Evolutionary conservation across 2,888 invertebrate genomes (phyloP).

Genomic region (Merodon equestris): DNA sequence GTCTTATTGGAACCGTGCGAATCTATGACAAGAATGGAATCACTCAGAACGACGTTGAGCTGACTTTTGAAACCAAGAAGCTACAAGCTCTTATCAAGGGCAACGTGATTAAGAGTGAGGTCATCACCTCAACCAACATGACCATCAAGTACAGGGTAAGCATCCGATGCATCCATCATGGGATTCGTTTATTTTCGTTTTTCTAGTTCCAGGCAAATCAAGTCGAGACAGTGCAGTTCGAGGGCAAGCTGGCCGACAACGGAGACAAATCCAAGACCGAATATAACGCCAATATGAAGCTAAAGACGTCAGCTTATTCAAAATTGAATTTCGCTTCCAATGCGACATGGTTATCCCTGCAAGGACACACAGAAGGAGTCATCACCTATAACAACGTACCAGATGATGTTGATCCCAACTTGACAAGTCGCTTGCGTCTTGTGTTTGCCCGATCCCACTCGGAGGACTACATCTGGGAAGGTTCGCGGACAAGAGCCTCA

Average conservation of each 20-base stretch:
- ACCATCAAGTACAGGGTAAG: conserved; percentile 81
- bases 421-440: conserved; percentile 82
- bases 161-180: conserved; percentile 75
- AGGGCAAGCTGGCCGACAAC: conserved; percentile 80
- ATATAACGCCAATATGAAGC: conserved; percentile 82
- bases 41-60: conserved; percentile 87
- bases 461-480: conserved; percentile 81
- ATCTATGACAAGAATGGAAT: conserved; percentile 84
- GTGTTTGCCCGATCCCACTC: conserved; percentile 82
- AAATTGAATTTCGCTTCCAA: conserved; percentile 85
- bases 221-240: conserved; percentile 79
- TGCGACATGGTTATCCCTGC: conserved; percentile 83
- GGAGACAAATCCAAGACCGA: conserved; percentile 76
- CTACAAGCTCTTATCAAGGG: conserved; percentile 87
- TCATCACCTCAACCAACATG: conserved; percentile 76
- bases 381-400: conserved; percentile 85
- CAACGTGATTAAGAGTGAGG: conserved; percentile 81
- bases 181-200: too few species aligned
- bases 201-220: conserved; percentile 76
- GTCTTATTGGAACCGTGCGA: conserved; percentile 82
- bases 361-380: conserved; percentile 86
- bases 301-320: conserved; percentile 88
- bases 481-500: conserved; percentile 81
- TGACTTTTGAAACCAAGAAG: conserved; percentile 89
- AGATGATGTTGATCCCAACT: conserved; percentile 80